A percentile compares a stretch with the other conserved stretches of the same genome.
Conservation (phyloP, 2,113 vertebrate species). For the Lepus americanus region DNA sequence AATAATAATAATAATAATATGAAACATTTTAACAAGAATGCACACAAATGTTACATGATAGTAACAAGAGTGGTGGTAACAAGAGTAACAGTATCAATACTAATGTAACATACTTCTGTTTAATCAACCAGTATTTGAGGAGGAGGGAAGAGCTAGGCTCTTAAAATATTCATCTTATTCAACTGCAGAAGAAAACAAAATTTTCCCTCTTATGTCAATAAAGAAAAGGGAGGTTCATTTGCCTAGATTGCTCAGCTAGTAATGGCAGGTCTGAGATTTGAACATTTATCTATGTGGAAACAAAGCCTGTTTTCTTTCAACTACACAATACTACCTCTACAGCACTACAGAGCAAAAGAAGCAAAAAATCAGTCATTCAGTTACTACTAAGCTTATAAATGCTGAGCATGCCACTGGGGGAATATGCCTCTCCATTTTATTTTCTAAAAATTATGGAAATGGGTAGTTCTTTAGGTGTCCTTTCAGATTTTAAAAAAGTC, state of each 20-base stretch:
- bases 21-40: not conserved
- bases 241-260: slow-evolving; percentile 22
- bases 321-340: not conserved
- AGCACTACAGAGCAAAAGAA: not conserved
- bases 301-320: slow-evolving; percentile 22
- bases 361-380: not conserved
- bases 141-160: not conserved
- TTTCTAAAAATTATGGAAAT: slow-evolving; percentile 44
- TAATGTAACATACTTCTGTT: slow-evolving; percentile 48
- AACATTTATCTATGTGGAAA: not conserved
- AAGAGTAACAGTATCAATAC: not conserved
- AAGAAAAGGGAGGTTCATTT: slow-evolving; percentile 26
- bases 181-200: slow-evolving; percentile 46
- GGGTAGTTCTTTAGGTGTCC: slow-evolving; percentile 3
- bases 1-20: not conserved
- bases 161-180: slow-evolving; percentile 12
- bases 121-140: slow-evolving; percentile 1
- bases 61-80: not conserved
- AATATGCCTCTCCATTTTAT: not conserved
- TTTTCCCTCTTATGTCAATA: not conserved
- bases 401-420: not conserved
- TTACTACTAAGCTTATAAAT: slow-evolving; percentile 47
- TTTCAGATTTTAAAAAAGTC: slow-evolving; percentile 1
- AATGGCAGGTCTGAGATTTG: slow-evolving; percentile 43
- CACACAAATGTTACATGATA: not conserved